Conservation (phyloP, 2,888 invertebrate species). For the Branchipolynoe longqiensis region DNA sequence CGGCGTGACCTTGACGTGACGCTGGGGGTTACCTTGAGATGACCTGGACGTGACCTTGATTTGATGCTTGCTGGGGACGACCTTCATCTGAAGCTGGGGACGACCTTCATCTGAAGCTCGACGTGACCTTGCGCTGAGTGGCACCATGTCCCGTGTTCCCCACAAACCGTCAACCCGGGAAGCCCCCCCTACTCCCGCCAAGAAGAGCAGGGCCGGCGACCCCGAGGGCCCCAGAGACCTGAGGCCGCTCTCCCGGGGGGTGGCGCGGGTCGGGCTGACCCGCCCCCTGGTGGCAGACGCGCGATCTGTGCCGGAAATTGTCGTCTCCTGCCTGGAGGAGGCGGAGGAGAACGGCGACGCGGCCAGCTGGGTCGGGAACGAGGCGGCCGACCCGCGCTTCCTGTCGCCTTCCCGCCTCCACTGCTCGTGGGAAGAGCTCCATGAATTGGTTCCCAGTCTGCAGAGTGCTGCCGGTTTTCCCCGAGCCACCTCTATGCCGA, state of each 20-base stretch:
- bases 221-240: slow-evolving; percentile 60
- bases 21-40: no score
- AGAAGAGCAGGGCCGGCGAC: no score
- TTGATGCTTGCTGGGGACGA: no score
- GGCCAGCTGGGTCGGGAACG: background rate
- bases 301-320: background rate
- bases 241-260: slow-evolving; percentile 65
- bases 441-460: no score
- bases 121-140: no score
- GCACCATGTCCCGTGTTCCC: no score
- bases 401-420: background rate
- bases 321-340: background rate
- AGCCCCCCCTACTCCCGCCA: no score
- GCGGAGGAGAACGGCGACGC: background rate
- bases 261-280: slow-evolving; percentile 56
- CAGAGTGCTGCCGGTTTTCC: background rate
- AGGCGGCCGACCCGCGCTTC: background rate
- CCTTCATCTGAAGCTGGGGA: no score
- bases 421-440: background rate
- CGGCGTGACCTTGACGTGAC: no score
- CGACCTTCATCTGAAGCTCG: no score
- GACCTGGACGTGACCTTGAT: no score
- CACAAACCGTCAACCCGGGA: no score
- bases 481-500: background rate
- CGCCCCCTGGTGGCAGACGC: background rate